Evolutionary conservation across 2,113 vertebrate genomes (phyloP), one percentile per base, ranked within the genome.

Genomic region (Tamias sibiricus): DNA sequence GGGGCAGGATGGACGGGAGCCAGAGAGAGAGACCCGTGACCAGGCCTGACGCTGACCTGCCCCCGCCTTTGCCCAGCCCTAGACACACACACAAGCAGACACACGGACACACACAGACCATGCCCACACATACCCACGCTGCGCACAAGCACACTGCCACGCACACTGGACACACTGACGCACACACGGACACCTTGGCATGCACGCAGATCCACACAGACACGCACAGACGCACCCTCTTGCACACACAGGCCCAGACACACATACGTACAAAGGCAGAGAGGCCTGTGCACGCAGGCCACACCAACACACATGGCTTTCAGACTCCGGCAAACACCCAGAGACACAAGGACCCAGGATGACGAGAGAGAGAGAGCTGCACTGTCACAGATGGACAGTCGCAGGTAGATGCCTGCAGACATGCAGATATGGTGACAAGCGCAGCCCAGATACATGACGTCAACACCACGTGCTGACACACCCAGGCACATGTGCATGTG

Each of bases 1-100:
- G 79, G 66, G 12, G 10, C 44, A 0, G 0, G 37, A 3, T 9
- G 28, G 77, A 54, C 40, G 0, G 2, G 54, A 22, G 72, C n/a
- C 6, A 6, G 35, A 17, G 47, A 75, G 17, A 62, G 68, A 68
- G 57, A 10, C 20, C 54, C 28, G 30, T 8, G 77, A 20, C 52
- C 32, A 44, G 54, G 42, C 40, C 22, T 19, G 82, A n/a, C 3
- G 20, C 2, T 64, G 72, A 66, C 13, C 32, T 22, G 22, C 14
- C 49, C 40, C 14, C 37, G 30, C 40, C 76, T 69, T 22, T 1
- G 1, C 16, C 47, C 40, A 35, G 75, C 30, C 24, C 54, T 19
- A 17, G 57, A 37, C 35, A n/a, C 66, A 35, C 42, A 19, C 13
- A 57, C n/a, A 20, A 11, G 40, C 26, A 54, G 17, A 59, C 66